phyloP scores from a whole-genome alignment of 1,140 invertebrate genomes.

The Drosophila baimaii region DNA sequence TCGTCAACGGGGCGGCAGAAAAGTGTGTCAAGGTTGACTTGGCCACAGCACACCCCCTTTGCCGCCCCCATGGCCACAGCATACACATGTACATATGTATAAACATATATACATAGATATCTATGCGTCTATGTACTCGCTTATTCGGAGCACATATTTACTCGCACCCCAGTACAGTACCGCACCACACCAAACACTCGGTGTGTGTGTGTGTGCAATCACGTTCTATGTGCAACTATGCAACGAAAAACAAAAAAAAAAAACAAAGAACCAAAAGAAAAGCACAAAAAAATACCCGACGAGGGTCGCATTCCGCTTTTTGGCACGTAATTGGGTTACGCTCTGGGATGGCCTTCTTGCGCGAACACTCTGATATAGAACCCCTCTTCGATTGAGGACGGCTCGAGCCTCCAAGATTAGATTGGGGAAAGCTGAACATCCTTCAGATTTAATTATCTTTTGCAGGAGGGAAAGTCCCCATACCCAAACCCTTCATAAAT shows the following conservation, averaged over 20 bases:
- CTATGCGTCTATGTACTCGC: conserved; percentile 56
- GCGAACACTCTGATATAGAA: conserved; percentile 12
- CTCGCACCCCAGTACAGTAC: conserved; percentile 33
- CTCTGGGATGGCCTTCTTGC: conserved; percentile 66
- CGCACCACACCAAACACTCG: not conserved
- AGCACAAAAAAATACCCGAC: conserved; percentile 68
- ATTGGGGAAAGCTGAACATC: conserved; percentile 13
- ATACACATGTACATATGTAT: conserved; percentile 31
- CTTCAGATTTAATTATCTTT: conserved; percentile 29
- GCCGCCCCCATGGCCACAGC: conserved; percentile 21
- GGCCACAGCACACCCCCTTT: conserved; percentile 30
- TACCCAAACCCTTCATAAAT: not conserved
- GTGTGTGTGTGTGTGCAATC: conserved; percentile 64
- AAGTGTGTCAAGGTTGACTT: conserved; percentile 56
- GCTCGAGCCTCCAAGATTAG: conserved; percentile 16
- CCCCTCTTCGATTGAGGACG: conserved; percentile 1
- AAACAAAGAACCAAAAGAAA: conserved; percentile 19
- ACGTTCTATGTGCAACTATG: conserved; percentile 67
- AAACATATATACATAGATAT: conserved; percentile 44
- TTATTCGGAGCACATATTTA: conserved; percentile 56
- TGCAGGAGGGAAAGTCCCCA: not conserved
- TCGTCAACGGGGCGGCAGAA: conserved; percentile 32
- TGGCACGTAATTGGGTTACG: conserved; percentile 78
- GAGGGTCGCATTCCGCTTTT: conserved; percentile 77
- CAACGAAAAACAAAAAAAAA: conserved; percentile 16